These are phyloP conservation scores for Microplitis manilae DNA, from an alignment of 2,888 invertebrate genomes.

Conservation along the genomic window DNA sequence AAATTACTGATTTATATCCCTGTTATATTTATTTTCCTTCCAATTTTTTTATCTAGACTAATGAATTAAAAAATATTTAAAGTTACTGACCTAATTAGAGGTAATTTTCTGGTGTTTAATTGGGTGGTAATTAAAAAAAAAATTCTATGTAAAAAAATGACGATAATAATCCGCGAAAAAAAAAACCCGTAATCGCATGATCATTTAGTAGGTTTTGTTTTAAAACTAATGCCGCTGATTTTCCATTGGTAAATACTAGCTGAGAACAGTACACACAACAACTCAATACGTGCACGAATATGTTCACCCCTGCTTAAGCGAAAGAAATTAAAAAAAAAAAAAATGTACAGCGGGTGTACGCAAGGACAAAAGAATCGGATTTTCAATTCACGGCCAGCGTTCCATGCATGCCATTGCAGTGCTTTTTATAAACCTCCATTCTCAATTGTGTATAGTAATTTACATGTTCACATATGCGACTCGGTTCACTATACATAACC, in stretches of 20 bases:
- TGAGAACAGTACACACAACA: background rate
- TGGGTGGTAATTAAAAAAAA: no score
- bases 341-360: conserved; percentile 42
- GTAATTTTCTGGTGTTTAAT: no score
- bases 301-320: conserved; percentile 17
- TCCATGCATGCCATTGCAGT: conserved; percentile 35
- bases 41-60: no score
- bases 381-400: conserved; percentile 36
- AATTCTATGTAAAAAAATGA: no score
- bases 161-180: background rate
- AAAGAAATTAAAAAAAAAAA: conserved; percentile 20
- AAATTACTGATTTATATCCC: no score
- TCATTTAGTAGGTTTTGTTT: background rate
- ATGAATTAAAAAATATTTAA: no score
- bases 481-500: conserved; percentile 9
- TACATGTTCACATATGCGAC: conserved; percentile 1
- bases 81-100: no score
- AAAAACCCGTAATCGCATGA: conserved; percentile 37
- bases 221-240: conserved; percentile 24
- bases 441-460: conserved; percentile 6
- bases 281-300: background rate
- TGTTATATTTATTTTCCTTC: no score
- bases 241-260: conserved; percentile 15
- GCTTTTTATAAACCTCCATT: conserved; percentile 18
- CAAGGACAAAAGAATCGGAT: conserved; percentile 48